Base-by-base conservation (phyloP, 2,888 invertebrate species). In the Lithophane socia region DNA sequence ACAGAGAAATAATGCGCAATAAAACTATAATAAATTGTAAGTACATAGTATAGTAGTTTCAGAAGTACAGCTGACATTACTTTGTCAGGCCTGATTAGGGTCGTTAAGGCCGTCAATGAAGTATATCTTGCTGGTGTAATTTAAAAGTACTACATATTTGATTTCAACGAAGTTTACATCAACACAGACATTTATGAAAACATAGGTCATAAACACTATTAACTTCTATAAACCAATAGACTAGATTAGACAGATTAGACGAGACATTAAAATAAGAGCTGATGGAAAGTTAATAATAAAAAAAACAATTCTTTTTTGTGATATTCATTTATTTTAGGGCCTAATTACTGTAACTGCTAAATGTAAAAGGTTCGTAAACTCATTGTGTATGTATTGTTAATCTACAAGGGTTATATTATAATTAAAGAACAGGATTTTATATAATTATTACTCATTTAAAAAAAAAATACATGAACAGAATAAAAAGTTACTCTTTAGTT, bases 241-340 rank as follows among this genome's bases (percentile, higher is more conserved):
- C 21, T 60, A 69, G 18, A 54, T 52, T 52, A 67, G 42, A 80
- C 16, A 69, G 18, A 54, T 52, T 52, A 67, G 42, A 80, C 16
- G 49, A 77, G 37, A 64, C 44, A 44, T 37, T 58, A 3, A 21
- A 58, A 47, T 58, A 65, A 54, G 58, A 37, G 16, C 58, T 21
- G 65, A 54, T 73, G 52, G 65, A 73, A 73, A 37, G 2, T n/a
- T 54, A 47, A 21, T 58, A 44, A 21, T 67, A 44, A 42, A 44
- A 24, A 49, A 56, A 24, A 65, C 16, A 7, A 54, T 60, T 60
- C 44, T 68, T 74, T 71, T 79, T 86, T 87, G 86, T 87, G 84
- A 87, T 87, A 86, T 82, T 64, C 73, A 72, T 84, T 84, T 85
- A 82, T 82, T 84, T 81, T 84, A 77, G 70, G 79, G 84, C 80